Evolutionary conservation across 2,113 vertebrate genomes (phyloP).

Genomic region (Psammodynastes pulverulentus): DNA sequence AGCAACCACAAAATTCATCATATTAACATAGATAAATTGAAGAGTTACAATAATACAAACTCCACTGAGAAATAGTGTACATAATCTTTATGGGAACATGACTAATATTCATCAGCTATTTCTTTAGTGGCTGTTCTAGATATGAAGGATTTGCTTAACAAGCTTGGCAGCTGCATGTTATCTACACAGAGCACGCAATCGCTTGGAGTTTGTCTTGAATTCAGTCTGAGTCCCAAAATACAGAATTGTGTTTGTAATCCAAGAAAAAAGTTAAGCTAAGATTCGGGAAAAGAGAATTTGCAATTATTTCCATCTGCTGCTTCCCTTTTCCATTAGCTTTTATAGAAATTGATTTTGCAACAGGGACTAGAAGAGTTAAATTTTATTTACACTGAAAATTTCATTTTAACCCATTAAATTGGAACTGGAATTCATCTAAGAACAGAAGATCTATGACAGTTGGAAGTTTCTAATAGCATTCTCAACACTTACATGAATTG

Average conservation of each 20-base stretch:
- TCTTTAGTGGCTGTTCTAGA: background rate
- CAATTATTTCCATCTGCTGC: background rate
- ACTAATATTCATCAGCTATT: background rate
- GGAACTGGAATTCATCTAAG: background rate
- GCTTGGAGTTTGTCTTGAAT: background rate
- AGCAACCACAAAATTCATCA: background rate
- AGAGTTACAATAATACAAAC: background rate
- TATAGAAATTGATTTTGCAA: background rate
- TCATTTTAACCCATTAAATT: background rate
- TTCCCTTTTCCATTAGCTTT: background rate
- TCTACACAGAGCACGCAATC: background rate
- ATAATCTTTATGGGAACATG: background rate
- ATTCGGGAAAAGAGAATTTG: background rate
- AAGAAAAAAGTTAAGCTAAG: background rate
- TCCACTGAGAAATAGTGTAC: background rate
- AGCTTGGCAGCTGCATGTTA: constrained; percentile 3
- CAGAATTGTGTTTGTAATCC: background rate
- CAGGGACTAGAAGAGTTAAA: background rate
- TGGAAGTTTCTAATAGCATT: background rate
- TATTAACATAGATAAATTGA: background rate
- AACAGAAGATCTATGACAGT: background rate
- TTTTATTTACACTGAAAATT: constrained; percentile 3
- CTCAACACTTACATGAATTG: background rate
- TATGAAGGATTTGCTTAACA: background rate
- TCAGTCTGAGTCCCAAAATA: background rate